These are phyloP conservation scores for Drosophila quadrilineata DNA, from an alignment of 1,140 invertebrate genomes.

Conservation along the genomic window DNA sequence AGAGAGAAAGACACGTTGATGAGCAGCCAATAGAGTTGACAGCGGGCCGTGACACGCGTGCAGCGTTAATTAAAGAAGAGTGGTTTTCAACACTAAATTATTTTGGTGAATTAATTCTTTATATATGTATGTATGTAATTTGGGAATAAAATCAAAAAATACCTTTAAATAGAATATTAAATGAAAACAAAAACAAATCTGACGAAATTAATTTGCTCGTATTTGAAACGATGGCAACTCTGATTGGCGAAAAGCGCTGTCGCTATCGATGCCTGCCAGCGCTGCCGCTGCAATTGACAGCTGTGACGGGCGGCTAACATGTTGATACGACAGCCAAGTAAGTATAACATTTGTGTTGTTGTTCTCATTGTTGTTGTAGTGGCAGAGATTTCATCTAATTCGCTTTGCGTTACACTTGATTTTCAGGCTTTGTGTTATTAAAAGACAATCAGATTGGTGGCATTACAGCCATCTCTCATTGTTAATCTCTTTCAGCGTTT, in stretches of 20 bases:
- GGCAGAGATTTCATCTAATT: conserved; percentile 42
- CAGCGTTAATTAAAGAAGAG: too few species aligned
- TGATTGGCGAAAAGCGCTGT: not conserved
- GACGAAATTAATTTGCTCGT: too few species aligned
- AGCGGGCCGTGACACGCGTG: conserved; percentile 1
- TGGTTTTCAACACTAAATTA: too few species aligned
- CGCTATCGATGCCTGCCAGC: not conserved
- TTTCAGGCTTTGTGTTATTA: conserved; percentile 44
- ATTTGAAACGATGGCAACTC: not conserved
- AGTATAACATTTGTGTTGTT: too few species aligned
- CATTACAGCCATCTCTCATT: conserved; percentile 35
- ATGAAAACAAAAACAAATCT: too few species aligned
- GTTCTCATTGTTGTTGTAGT: too few species aligned
- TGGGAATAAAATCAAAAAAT: too few species aligned
- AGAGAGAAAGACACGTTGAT: conserved; percentile 29
- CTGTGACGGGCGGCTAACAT: conserved; percentile 45
- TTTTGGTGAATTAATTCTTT: too few species aligned
- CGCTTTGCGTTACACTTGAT: conserved; percentile 44
- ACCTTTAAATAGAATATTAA: too few species aligned
- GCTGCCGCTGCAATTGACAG: conserved; percentile 40
- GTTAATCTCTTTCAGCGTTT: conserved; percentile 13
- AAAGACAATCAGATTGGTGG: conserved; percentile 43
- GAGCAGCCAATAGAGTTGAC: conserved; percentile 24
- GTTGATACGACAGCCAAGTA: conserved; percentile 40
- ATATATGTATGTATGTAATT: too few species aligned